phyloP scores from a whole-genome alignment of 2,113 vertebrate species.

The Tringa solitaria region DNA sequence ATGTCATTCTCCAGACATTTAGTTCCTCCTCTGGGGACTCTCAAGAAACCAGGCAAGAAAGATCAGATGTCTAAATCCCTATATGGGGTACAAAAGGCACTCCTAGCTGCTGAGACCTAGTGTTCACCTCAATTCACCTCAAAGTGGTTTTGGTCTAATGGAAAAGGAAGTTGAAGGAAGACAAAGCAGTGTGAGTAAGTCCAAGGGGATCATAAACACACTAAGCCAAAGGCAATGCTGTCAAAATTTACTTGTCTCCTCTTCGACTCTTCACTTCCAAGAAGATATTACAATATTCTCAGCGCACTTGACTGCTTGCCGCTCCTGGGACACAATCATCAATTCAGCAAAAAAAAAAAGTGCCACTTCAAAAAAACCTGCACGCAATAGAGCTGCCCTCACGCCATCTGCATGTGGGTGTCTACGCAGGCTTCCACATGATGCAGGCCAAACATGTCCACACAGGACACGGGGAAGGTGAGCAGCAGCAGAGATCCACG shows the following conservation, averaged over 20 bases:
- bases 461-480: neutral
- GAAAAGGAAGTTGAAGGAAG: neutral
- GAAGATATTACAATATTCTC: neutral
- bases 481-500: neutral
- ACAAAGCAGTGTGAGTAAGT: neutral
- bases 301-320: neutral
- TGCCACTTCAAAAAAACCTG: neutral
- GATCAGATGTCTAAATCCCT: neutral
- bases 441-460: rapidly evolving
- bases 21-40: neutral
- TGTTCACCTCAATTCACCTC: neutral
- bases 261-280: neutral
- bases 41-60: neutral
- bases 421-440: rapidly evolving
- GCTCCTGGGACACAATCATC: neutral
- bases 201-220: neutral
- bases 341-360: neutral
- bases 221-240: neutral
- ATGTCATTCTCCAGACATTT: neutral
- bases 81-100: neutral
- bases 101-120: neutral
- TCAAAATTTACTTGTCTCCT: neutral
- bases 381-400: neutral
- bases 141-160: neutral
- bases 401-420: rapidly evolving